phyloP scores from a whole-genome alignment of 64 coral and sea anemone genomes.

The Montipora sp. region DNA sequence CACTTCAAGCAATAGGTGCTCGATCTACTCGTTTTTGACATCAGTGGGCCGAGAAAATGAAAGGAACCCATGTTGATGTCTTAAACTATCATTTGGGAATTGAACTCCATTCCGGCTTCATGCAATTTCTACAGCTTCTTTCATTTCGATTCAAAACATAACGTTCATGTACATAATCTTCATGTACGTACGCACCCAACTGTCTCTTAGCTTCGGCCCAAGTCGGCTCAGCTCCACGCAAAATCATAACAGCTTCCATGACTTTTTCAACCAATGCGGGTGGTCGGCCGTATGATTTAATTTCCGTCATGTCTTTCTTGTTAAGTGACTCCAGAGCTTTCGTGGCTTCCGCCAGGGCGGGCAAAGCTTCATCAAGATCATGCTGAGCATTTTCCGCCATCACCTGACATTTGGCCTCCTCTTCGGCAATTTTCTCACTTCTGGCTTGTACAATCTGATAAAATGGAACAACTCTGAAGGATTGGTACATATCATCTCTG shows the following conservation, averaged over 20 bases:
- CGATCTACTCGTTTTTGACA: too few species aligned
- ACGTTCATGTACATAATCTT: neutral
- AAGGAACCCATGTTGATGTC: too few species aligned
- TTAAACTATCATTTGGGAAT: too few species aligned
- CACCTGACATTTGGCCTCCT: conserved; percentile 96
- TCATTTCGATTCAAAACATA: too few species aligned
- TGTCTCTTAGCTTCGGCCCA: conserved; percentile 99
- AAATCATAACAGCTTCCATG: conserved; percentile 99
- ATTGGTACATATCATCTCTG: neutral
- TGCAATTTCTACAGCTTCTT: too few species aligned
- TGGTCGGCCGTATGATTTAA: conserved; percentile 95
- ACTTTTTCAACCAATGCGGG: conserved; percentile 98
- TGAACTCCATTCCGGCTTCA: too few species aligned
- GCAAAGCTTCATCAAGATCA: conserved; percentile 94
- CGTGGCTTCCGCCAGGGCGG: conserved; percentile 91
- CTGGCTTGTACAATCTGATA: conserved; percentile 92
- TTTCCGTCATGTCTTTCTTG: conserved; percentile 99
- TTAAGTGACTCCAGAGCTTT: conserved; percentile 96
- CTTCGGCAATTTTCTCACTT: conserved; percentile 97
- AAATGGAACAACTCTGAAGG: too few species aligned
- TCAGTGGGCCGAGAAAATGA: too few species aligned
- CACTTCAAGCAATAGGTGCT: too few species aligned
- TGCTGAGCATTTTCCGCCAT: conserved; percentile 98
- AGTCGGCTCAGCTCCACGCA: conserved; percentile 91
- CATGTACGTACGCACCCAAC: conserved; percentile 65